Evolutionary conservation across 2,888 invertebrate species (phyloP), one percentile per base, ranked within the genome.

Genomic region (Dascillus cervinus): DNA sequence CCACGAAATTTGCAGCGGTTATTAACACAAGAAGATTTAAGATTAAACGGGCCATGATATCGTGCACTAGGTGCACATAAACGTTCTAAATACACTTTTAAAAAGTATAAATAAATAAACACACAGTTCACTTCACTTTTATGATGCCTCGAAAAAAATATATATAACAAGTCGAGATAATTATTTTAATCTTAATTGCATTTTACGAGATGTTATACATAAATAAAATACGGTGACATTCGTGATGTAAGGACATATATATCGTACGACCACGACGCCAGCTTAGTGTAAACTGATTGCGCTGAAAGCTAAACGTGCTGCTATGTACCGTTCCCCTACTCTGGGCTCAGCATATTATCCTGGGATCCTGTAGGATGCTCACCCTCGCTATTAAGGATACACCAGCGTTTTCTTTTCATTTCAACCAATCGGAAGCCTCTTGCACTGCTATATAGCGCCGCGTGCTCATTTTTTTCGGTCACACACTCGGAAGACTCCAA

Each of bases 301-400:
- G 43, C 47, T 42, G 48, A 47, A 50, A 50, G 47, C 47, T 41
- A 46, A 46, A 44, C 44, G 43, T 50, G 46, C 47, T 46, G 44
- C 47, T 56, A 55, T 55, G 56, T 56, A 55, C 48, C 42, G 47
- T 52, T 50, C 52, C 53, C 54, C 54, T 50, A 50, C 54, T 54
- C 53, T 52, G 36, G 43, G 43, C 39, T 41, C 51, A 50, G 48
- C 46, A 49, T 51, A 25, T 43, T 33, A 37, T 37, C 35, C 33
- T 52, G 29, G 22, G 39, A 47, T 58, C 56, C 57, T 53, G 53
- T 44, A 53, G 57, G 54, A 55, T 48, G 39, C 46, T n/a, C 44
- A 47, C 47, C 43, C 43, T 41, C 37, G 31, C 28, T 29, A 23
- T n/a, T 29, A 41, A 39, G 42, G 42, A 42, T 42, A 39, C 34